Conservation (phyloP, 2,888 invertebrate species). For the Sepiola atlantica region DNA sequence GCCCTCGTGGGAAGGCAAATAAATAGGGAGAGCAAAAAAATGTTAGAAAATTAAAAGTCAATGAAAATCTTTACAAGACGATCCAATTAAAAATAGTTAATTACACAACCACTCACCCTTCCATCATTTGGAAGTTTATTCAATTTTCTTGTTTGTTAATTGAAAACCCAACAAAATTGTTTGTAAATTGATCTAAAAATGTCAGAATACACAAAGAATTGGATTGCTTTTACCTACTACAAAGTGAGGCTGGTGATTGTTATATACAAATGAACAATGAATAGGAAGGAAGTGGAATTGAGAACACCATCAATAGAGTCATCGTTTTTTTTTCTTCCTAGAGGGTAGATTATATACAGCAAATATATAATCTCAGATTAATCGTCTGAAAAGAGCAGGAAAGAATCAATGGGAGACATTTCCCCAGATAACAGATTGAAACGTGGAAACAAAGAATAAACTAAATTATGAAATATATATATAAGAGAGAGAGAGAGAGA, state of each 20-base stretch:
- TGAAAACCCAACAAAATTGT: neutral
- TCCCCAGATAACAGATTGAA: neutral
- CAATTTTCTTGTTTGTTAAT: neutral
- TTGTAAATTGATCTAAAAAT: constrained; percentile 6
- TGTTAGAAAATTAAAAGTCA: neutral
- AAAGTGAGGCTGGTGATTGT: neutral
- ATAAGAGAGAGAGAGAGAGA: neutral
- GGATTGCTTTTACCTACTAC: neutral
- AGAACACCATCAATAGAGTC: neutral
- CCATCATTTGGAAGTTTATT: neutral
- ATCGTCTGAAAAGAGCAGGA: neutral
- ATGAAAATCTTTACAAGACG: neutral
- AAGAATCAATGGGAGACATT: neutral
- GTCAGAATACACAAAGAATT: neutral
- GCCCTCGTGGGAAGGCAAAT: too few relatives aligned
- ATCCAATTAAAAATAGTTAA: neutral
- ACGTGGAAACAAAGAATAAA: constrained; percentile 4
- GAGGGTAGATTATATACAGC: neutral
- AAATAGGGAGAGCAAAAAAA: too few relatives aligned
- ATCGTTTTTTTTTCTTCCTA: neutral
- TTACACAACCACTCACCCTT: neutral
- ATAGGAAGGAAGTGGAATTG: neutral
- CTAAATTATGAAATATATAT: neutral
- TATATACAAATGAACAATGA: constrained; percentile 32
- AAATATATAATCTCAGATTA: constrained; percentile 32